Base-by-base conservation (phyloP, 2,113 vertebrate genomes). In the Pipra filicauda region DNA sequence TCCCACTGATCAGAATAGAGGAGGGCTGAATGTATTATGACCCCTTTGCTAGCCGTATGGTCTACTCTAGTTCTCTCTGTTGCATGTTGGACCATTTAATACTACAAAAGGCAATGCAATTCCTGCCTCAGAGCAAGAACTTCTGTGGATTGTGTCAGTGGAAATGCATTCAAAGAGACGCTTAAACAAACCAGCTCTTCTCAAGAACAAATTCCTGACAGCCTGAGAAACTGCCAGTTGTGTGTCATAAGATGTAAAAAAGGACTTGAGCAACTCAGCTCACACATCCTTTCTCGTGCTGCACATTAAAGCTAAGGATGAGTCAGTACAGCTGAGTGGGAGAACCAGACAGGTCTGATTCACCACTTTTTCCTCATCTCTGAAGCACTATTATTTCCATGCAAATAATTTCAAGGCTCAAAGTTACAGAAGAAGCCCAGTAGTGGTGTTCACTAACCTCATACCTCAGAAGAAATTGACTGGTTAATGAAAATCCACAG, bases 291-390 rank as follows among this genome's bases (percentile, higher is more conserved):
- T 95, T 92, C 89, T 82, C 5, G 1, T 80, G 85, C 77, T 89
- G 84, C 67, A 24, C 17, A 7, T 81, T 61, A 43, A 75, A 71
- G 69, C 82, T 71, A 37, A 15, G 51, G 57, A 76, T 97, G 96
- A 96, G 86, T 97, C 96, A 97, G 78, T 83, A 64, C 0, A 21
- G 71, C 64, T 94, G 92, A 94, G 93, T 96, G 88, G 94, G 94
- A 96, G 95, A 96, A 97, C 58, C 81, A 96, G 96, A 95, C 79
- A 87, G 73, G 85, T 93, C 86, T 96, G 97, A 97, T 96, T 96
- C 93, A 97, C 89, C 79, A 72, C 62, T 92, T 97, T 72, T 93
- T 9, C 57, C 78, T 83, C 39, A 9, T 92, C 91, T 95, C 59
- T 20, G 8, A 96, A 87, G 76, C 55, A 59, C 81, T 74, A 43